Evolutionary conservation across 2,888 invertebrate species (phyloP), one percentile per base, ranked within the genome.

Genomic region (Ophonus ardosiacus): DNA sequence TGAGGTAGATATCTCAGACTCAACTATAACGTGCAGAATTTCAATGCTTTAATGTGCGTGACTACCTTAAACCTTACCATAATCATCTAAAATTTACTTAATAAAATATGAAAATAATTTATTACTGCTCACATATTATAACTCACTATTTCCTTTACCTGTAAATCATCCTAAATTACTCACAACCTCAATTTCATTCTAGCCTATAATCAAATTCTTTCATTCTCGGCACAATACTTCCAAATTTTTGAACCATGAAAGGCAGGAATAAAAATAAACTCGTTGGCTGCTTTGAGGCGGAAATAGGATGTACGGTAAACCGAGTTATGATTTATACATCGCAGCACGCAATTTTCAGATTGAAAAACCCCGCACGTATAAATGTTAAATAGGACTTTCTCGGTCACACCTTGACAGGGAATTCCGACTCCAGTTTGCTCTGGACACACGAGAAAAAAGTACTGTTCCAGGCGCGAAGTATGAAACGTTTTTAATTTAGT

Each of bases 321-420:
- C 76, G 18, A 76, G 76, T 76, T 76, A 76, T 76, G 76, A 76
- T 76, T 76, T 76, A 76, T 76, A 76, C 76, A 76, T 76, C 31
- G 76, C 43, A 8, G 76, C 76, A 76, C 76, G 76, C 76, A 76
- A 76, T 76, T 76, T 76, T 56, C n/a, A 76, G 51, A 76, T 76
- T 76, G 76, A 76, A 76, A 76, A 76, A 76, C 18, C 51, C 21
- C 21, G 51, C 76, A 76, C 76, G 76, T 10, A 76, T 76, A 76
- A 76, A 76, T 76, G 76, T 76, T 76, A 76, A 76, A 76, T 76
- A 76, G 56, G 76, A 21, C 51, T 76, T 76, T 56, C 71, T 71
- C 56, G 10, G 18, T 56, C 76, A 51, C 76, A 76, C 76, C 76
- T 76, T 31, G n/a, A 13, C 4, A 68, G 38, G 38, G 31, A 38